phyloP scores from a whole-genome alignment of 37 sponge, comb jelly and placozoan genomes.

The Corticium candelabrum region DNA sequence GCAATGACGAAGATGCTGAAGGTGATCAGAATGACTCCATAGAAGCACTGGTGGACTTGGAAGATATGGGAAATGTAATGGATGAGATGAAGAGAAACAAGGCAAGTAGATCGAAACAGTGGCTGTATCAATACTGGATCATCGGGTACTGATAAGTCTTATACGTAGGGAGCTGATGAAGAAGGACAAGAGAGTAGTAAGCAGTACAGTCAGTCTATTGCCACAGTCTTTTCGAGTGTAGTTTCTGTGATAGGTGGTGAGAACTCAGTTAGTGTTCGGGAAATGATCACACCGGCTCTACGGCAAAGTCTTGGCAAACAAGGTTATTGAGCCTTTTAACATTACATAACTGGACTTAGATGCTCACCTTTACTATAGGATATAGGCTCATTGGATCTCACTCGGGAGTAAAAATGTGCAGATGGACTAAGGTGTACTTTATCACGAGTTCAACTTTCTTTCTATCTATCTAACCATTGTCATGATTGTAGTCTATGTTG shows the following conservation, averaged over 20 bases:
- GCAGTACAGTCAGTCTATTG: constrained; percentile 7
- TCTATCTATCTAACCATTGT: not conserved
- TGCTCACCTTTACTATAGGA: constrained; percentile 31
- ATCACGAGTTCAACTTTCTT: not conserved
- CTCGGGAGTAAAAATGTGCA: constrained; percentile 93
- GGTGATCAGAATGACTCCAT: constrained; percentile 10
- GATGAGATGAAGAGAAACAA: constrained; percentile 19
- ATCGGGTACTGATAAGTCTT: not conserved
- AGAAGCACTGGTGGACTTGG: constrained; percentile 57
- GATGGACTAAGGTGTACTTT: constrained; percentile 74
- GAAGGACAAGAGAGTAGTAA: constrained; percentile 5
- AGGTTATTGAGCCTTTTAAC: constrained; percentile 55
- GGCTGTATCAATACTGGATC: not conserved
- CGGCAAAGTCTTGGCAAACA: constrained; percentile 77
- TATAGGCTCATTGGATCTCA: constrained; percentile 81
- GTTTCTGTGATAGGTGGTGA: constrained; percentile 9
- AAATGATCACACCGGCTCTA: constrained; percentile 87
- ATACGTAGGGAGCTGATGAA: not conserved
- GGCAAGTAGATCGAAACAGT: no score
- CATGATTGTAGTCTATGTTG: constrained; percentile 74
- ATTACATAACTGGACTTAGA: no score
- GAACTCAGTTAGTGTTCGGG: constrained; percentile 28
- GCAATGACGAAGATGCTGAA: constrained; percentile 49
- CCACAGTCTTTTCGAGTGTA: no score
- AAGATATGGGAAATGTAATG: constrained; percentile 73